phyloP scores from a whole-genome alignment of 2,888 invertebrate species.

The Scaptomyza cyrtandrae region DNA sequence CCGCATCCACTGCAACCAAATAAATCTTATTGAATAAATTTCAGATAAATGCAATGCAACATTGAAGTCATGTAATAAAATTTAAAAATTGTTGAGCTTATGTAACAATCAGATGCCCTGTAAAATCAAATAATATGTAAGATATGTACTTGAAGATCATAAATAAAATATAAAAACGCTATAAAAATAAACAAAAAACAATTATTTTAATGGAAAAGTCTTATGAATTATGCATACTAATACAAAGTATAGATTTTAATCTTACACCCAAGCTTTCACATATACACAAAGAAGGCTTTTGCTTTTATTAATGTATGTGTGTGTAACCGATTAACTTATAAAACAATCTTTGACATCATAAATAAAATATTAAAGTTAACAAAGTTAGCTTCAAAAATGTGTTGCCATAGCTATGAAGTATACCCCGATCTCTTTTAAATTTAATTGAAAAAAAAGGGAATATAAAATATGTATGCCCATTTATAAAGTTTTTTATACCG shows the following conservation, averaged over 20 bases:
- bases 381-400: not conserved
- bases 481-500: not conserved
- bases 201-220: too few relatives aligned
- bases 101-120: not conserved
- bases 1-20: slow-evolving; percentile 79
- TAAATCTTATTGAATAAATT: slow-evolving; percentile 25
- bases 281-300: not conserved
- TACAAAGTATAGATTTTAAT: too few relatives aligned
- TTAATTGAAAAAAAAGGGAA: not conserved
- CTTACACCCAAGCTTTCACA: too few relatives aligned
- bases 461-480: not conserved
- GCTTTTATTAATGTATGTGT: too few relatives aligned
- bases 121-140: too few relatives aligned
- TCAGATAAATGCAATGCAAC: slow-evolving; percentile 21
- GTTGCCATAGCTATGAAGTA: not conserved
- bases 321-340: too few relatives aligned
- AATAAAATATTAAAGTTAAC: too few relatives aligned
- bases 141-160: too few relatives aligned
- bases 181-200: too few relatives aligned
- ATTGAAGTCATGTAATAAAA: not conserved
- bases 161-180: too few relatives aligned
- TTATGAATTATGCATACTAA: too few relatives aligned
- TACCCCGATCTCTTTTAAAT: not conserved
- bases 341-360: not conserved
- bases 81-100: not conserved